A percentile compares a stretch with the other conserved stretches of the same genome.
Conservation (phyloP, 2,113 vertebrate species). For the Rhineura floridana region DNA sequence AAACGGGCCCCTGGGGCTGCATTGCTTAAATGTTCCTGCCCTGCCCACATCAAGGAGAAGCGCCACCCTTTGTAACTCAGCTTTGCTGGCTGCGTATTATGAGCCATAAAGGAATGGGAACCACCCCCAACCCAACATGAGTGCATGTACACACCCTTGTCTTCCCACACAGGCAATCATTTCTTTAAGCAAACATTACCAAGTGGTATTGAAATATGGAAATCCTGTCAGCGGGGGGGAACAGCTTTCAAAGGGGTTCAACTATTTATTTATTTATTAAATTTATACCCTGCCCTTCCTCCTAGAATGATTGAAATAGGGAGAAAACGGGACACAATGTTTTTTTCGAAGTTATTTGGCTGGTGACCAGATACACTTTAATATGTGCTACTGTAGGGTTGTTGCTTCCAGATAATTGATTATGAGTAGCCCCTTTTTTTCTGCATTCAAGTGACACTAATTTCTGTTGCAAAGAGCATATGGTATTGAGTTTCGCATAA, state of each 20-base stretch:
- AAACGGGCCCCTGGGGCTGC: conserved; percentile 49
- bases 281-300: no score
- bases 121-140: rapidly evolving
- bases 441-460: no score
- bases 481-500: not conserved
- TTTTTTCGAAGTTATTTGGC: not conserved
- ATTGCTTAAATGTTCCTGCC: conserved; percentile 43
- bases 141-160: not conserved
- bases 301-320: not conserved
- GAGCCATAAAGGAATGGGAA: not conserved
- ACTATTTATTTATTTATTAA: no score
- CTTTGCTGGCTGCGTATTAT: rapidly evolving
- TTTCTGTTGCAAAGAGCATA: not conserved
- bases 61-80: conserved; percentile 13
- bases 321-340: not conserved
- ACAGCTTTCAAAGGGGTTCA: not conserved
- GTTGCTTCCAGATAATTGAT: no score
- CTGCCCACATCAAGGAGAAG: conserved; percentile 57
- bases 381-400: not conserved
- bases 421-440: no score
- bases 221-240: not conserved
- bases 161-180: not conserved
- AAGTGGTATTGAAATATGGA: not conserved
- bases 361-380: not conserved
- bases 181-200: not conserved